Conservation (phyloP, 2,113 vertebrate species). For the Microcebus jonahi region DNA sequence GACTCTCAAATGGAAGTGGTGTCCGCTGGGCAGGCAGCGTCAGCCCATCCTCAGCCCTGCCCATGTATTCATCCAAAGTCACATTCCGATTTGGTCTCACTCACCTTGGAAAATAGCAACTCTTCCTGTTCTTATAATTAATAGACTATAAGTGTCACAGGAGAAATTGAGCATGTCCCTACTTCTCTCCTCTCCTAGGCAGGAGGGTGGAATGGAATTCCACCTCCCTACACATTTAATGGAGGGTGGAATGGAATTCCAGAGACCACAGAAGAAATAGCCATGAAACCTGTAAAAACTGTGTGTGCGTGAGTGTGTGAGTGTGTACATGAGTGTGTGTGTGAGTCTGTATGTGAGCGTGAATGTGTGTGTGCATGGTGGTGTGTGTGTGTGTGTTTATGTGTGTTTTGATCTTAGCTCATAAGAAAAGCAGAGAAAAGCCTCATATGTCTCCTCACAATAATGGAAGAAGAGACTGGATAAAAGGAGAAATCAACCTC, state of each 20-base stretch:
- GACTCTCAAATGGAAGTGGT: background rate
- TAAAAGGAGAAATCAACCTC: background rate
- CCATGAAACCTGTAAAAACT: background rate
- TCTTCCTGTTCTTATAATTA: background rate
- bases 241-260: background rate
- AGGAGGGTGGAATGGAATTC: no score
- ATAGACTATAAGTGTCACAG: background rate
- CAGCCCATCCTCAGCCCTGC: no score
- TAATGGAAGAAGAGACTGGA: background rate
- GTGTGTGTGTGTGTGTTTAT: background rate
- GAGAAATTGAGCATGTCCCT: background rate
- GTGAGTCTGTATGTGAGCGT: no score
- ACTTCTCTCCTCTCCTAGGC: background rate
- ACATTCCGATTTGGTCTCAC: background rate
- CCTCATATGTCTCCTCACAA: background rate
- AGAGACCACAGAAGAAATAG: background rate
- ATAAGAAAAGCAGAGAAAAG: background rate
- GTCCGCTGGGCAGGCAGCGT: background rate
- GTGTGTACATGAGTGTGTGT: background rate
- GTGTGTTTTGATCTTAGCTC: background rate
- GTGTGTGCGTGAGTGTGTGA: background rate
- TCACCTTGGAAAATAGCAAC: background rate
- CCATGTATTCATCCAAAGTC: background rate
- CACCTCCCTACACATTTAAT: background rate
- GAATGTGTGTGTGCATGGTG: background rate